Conservation (phyloP, 2,113 vertebrate species). For the Ctenodactylus gundi region DNA sequence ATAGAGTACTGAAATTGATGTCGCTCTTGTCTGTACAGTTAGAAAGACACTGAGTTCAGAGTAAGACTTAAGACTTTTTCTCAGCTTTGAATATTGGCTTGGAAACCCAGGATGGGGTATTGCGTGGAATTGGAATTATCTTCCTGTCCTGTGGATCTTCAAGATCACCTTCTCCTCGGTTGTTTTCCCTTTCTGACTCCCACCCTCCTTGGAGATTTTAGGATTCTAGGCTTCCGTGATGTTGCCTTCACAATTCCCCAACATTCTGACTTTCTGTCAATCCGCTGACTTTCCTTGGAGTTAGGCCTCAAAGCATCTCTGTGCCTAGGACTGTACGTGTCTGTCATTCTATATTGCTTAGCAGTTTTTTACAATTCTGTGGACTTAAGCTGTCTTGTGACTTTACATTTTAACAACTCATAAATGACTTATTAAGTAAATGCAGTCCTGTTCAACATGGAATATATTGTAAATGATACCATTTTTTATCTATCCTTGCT, state of each 20-base stretch:
- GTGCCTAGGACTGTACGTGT: background rate
- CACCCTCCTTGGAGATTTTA: background rate
- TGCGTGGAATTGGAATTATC: background rate
- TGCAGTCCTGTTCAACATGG: background rate
- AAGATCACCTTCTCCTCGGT: background rate
- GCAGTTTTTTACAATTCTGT: background rate
- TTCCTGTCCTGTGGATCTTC: background rate
- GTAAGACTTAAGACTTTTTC: background rate
- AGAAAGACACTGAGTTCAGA: background rate
- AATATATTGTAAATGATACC: background rate
- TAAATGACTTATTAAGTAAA: background rate
- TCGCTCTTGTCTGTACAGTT: background rate
- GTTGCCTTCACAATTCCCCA: background rate
- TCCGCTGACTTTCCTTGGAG: background rate
- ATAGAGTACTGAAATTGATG: background rate
- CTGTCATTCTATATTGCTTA: background rate
- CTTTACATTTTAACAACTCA: background rate
- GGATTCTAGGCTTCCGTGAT: background rate
- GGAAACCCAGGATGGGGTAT: background rate
- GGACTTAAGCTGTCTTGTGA: background rate
- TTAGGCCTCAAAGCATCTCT: background rate
- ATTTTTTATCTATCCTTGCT: background rate
- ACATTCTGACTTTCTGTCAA: background rate
- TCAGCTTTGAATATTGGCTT: slow-evolving; percentile 7
- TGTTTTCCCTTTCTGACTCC: background rate